Base-by-base conservation (phyloP, 2,113 vertebrate species). In the Micronisus gabar region DNA sequence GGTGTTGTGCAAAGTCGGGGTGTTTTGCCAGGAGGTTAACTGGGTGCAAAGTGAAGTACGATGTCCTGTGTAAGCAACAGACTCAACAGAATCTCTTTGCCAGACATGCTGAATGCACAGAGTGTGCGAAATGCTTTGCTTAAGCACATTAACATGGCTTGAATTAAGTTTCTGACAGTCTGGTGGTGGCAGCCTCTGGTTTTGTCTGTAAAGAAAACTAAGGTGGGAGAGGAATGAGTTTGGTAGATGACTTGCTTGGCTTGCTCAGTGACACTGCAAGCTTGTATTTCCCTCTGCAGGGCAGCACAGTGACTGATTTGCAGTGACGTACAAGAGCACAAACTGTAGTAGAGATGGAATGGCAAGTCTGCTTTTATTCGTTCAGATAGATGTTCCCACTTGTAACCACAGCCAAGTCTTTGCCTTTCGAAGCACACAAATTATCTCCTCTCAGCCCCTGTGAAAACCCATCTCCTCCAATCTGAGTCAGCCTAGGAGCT, bases 251-350 rank as follows among this genome's bases (percentile, higher is more conserved):
- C 55, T 74, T 13, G 29, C 58, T 52, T 7, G 40, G 21, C 50
- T 85, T 8, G 15, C 56, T 70, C 7, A 0, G 48, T 66, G 62
- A n/a, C 36, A 25, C 34, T 0, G 0, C 0, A 16, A 53, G 67
- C 59, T 29, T 38, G 15, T 22, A 3, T 40, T 58, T 32, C 23
- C 2, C n/a, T 32, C 25, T 0, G 0, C 27, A 4, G 61, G 26
- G 65, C 50, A 50, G 26, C 5, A 0, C 0, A 0, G 41, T 5
- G 32, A 22, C 26, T 6, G 14, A 21, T 22, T n/a, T 0, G 0
- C 30, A 13, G 71, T 18, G 16, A 68, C 21, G 20, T 15, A 5
- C 5, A 0, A 13, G 23, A 62, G 50, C 38, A 4, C 38, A 13
- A 43, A 7, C 36, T 70, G 41, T 32, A 18, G 32, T 1, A 23